Evolutionary conservation across 2,113 vertebrate genomes (phyloP).

Genomic region (Ginglymostoma cirratum): DNA sequence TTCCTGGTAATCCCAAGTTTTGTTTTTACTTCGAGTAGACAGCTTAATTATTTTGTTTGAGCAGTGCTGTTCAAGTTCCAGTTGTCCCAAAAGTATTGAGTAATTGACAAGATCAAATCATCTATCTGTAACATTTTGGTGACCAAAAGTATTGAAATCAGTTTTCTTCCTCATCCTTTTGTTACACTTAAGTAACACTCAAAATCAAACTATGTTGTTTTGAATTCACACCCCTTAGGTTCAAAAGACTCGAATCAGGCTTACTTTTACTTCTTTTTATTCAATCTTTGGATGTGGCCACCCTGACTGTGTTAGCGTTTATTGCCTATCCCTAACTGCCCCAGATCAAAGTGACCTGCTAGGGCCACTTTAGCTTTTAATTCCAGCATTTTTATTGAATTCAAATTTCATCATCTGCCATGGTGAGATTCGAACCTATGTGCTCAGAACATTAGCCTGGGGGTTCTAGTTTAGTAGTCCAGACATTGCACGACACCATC

Average conservation of each 20-base stretch:
- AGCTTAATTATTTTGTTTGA: neutral
- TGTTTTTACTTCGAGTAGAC: neutral
- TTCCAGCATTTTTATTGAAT: too few species aligned
- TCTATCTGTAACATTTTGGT: neutral
- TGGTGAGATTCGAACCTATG: too few species aligned
- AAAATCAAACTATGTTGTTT: neutral
- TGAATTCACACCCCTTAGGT: neutral
- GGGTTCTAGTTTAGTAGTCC: too few species aligned
- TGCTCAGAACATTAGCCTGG: too few species aligned
- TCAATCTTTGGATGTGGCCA: too few species aligned
- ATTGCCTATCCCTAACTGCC: too few species aligned
- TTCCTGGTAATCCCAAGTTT: neutral
- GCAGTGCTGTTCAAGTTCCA: neutral
- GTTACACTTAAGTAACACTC: neutral
- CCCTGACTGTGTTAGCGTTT: too few species aligned
- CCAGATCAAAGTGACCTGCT: too few species aligned
- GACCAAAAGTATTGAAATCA: neutral
- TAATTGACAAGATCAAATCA: neutral
- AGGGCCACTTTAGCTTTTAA: too few species aligned
- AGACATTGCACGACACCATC: too few species aligned
- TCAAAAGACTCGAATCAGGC: neutral
- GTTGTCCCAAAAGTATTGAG: neutral
- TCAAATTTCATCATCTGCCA: too few species aligned
- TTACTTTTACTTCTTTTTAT: neutral
- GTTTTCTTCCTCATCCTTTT: neutral